Evolutionary conservation across 2,888 invertebrate species (phyloP).

Genomic region (Philaethria dido): DNA sequence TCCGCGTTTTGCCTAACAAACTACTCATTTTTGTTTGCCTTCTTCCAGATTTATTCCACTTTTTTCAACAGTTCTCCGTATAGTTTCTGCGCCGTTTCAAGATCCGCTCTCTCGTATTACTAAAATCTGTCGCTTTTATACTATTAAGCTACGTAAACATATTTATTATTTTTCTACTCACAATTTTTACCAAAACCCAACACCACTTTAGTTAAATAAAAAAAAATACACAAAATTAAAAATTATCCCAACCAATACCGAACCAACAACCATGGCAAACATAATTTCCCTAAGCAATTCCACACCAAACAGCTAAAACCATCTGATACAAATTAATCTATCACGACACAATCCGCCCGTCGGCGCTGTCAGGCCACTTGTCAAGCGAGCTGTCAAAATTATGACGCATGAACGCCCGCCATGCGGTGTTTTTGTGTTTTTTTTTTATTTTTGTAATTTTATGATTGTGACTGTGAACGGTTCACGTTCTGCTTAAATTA

Average conservation of each 20-base stretch:
- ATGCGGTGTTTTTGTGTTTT: conserved; percentile 33
- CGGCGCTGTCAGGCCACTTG: conserved; percentile 62
- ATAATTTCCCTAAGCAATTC: background rate
- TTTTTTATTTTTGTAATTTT: conserved; percentile 15
- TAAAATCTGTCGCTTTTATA: too few species aligned
- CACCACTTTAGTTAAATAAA: too few species aligned
- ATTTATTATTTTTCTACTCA: too few species aligned
- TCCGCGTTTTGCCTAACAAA: background rate
- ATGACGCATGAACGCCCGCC: conserved; percentile 76
- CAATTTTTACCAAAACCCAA: too few species aligned
- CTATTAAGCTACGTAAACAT: too few species aligned
- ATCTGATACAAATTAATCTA: conserved; percentile 76
- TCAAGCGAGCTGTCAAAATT: conserved; percentile 75
- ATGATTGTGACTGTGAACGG: conserved; percentile 14
- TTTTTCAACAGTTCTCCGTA: too few species aligned
- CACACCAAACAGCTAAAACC: conserved; percentile 46
- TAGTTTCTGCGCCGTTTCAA: too few species aligned
- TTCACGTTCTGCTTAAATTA: background rate
- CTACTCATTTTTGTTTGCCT: too few species aligned
- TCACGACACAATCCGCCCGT: conserved; percentile 56
- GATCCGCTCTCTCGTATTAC: too few species aligned
- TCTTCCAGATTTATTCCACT: too few species aligned
- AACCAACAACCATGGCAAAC: background rate
- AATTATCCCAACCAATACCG: too few species aligned
- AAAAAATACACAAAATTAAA: too few species aligned